These are phyloP conservation scores for Anarrhichthys ocellatus DNA, from an alignment of 2,113 vertebrate genomes.

Conservation along the genomic window DNA sequence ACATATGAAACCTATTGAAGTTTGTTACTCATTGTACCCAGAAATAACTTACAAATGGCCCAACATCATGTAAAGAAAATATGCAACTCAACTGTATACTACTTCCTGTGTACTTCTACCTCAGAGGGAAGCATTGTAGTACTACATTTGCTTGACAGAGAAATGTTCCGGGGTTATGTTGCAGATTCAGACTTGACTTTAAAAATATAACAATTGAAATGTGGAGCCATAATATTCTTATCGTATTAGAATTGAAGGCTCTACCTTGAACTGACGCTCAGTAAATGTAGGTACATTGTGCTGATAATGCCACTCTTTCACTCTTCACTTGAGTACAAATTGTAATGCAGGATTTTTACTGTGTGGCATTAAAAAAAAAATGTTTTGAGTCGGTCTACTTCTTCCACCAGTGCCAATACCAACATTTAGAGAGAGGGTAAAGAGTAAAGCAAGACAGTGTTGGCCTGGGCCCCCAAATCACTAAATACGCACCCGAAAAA, in stretches of 20 bases:
- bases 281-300: too few relatives aligned
- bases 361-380: neutral
- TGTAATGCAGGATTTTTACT: neutral
- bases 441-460: too few relatives aligned
- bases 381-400: neutral
- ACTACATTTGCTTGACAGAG: neutral
- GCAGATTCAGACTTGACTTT: neutral
- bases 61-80: neutral
- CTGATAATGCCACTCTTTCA: neutral
- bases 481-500: too few relatives aligned
- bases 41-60: neutral
- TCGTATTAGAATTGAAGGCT: too few relatives aligned
- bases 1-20: too few relatives aligned
- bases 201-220: neutral
- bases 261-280: too few relatives aligned
- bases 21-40: neutral
- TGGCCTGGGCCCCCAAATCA: too few relatives aligned
- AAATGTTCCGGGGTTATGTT: neutral
- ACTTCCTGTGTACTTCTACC: neutral
- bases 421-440: neutral
- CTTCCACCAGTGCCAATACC: neutral
- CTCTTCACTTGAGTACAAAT: neutral
- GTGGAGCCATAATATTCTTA: neutral
- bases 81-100: neutral
- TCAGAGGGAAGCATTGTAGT: neutral